phyloP scores from a whole-genome alignment of 2,888 invertebrate species.

The Hypselothyrea guttata region DNA sequence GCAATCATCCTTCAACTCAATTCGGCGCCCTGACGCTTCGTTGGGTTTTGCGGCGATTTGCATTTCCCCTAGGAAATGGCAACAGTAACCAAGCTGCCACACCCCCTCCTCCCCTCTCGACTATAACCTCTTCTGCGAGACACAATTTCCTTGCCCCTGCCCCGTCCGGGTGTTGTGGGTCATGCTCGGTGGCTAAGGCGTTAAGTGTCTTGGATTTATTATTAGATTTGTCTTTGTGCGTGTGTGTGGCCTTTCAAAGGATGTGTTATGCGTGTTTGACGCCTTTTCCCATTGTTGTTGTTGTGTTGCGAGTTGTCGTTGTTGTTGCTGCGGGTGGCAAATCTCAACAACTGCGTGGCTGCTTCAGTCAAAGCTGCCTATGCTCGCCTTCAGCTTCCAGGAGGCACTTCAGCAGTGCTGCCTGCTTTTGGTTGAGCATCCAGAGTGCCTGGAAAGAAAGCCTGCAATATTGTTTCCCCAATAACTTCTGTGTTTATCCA shows the following conservation, averaged over 20 bases:
- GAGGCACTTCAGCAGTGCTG: no score
- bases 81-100: slow-evolving; percentile 19
- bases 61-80: slow-evolving; percentile 54
- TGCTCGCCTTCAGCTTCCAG: no score
- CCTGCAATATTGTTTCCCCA: no score
- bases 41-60: slow-evolving; percentile 66
- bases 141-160: neutral
- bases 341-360: slow-evolving; percentile 67
- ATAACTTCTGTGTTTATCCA: no score
- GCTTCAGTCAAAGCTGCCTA: slow-evolving; percentile 57
- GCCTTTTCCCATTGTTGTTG: slow-evolving; percentile 31
- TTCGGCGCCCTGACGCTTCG: slow-evolving; percentile 56
- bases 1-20: slow-evolving; percentile 46
- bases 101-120: neutral
- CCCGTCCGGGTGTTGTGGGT: slow-evolving; percentile 60
- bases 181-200: slow-evolving; percentile 73
- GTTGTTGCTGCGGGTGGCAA: slow-evolving; percentile 34
- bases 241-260: slow-evolving; percentile 7
- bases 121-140: no score
- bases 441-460: no score
- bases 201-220: slow-evolving; percentile 77
- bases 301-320: slow-evolving; percentile 8
- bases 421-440: no score
- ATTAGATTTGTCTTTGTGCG: slow-evolving; percentile 67
- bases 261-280: slow-evolving; percentile 61